Evolutionary conservation across 2,797 vertebrate genomes (phyloP).

Genomic region (Rousettus madagascariensis): DNA sequence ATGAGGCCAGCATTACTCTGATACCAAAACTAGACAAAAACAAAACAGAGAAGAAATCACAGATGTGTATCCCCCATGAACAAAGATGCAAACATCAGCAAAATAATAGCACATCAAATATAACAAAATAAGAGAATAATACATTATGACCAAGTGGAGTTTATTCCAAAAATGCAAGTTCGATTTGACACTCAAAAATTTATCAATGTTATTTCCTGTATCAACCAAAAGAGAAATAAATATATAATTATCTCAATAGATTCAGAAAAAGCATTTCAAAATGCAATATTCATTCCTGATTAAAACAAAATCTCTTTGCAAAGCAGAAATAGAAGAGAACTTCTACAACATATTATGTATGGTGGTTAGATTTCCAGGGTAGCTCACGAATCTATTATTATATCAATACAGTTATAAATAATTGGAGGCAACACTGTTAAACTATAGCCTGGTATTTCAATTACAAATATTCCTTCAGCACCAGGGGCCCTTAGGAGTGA

Average conservation of each 20-base stretch:
- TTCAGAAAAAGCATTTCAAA: neutral
- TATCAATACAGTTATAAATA: neutral
- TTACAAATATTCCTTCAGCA: neutral
- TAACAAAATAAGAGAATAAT: neutral
- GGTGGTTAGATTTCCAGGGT: neutral
- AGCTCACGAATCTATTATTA: neutral
- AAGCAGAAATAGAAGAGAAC: neutral
- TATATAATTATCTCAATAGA: neutral
- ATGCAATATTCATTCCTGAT: neutral
- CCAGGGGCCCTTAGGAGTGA: neutral
- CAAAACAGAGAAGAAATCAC: neutral
- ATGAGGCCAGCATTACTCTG: neutral
- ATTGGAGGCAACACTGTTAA: neutral
- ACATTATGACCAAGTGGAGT: neutral
- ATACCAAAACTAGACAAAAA: neutral
- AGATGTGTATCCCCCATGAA: neutral
- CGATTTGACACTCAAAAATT: constrained; percentile 1
- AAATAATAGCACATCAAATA: neutral
- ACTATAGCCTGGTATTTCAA: neutral
- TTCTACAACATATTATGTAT: neutral
- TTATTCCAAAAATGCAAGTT: neutral
- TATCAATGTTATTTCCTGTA: neutral
- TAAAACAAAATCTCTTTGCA: neutral
- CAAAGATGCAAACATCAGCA: neutral
- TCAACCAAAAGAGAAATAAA: neutral